Conservation (phyloP, 2,797 vertebrate genomes). For the Lacerta agilis region DNA sequence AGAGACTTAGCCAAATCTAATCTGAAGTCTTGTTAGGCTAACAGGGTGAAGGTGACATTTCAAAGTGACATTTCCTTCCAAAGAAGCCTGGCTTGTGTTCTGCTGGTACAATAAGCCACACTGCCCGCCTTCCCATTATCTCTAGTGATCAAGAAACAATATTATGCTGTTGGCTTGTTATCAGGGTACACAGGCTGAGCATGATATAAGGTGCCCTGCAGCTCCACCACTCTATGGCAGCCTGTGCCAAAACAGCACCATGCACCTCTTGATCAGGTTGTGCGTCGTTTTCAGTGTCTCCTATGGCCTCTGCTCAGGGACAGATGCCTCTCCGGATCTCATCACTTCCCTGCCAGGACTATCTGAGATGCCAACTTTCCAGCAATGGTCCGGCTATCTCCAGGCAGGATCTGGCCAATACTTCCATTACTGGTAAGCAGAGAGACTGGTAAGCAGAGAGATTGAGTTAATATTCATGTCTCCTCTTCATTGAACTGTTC, state of each 20-base stretch:
- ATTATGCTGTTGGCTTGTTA: not conserved
- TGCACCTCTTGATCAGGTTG: not conserved
- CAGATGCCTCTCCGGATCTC: conserved; percentile 29
- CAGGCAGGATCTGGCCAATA: conserved; percentile 40
- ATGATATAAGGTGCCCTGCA: not conserved
- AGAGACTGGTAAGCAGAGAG: not conserved
- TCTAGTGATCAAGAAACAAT: not conserved
- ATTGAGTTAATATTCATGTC: not conserved
- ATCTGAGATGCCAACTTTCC: conserved; percentile 43
- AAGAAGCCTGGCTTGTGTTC: not conserved
- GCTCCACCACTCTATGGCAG: no score
- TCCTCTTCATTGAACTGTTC: not conserved
- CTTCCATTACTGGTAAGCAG: conserved; percentile 62
- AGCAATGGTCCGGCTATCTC: conserved; percentile 58
- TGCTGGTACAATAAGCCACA: not conserved
- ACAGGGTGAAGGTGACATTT: not conserved
- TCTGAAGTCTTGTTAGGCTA: not conserved
- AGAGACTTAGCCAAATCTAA: no score
- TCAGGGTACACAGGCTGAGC: not conserved
- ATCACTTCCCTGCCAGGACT: conserved; percentile 53
- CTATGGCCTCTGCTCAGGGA: conserved; percentile 5
- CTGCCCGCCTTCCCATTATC: no score
- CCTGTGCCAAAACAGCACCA: not conserved
- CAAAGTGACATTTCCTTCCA: not conserved
- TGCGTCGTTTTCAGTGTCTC: not conserved